phyloP scores from a whole-genome alignment of 1,140 invertebrate species.

The Marisa cornuarietis region DNA sequence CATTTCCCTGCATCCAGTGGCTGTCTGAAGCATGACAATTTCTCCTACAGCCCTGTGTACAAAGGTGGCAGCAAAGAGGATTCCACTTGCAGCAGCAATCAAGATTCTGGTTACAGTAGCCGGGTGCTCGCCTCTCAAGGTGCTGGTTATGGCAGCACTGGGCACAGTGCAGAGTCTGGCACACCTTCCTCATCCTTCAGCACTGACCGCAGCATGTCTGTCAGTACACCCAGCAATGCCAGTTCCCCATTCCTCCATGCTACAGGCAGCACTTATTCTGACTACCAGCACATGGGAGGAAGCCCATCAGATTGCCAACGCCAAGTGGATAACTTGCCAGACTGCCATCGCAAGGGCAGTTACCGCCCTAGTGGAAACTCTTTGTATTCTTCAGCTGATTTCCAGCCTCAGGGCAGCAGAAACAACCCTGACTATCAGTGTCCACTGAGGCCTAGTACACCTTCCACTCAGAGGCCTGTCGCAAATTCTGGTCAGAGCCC shows the following conservation, averaged over 20 bases:
- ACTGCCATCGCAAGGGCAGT: neutral
- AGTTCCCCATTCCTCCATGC: conserved; percentile 42
- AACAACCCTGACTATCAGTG: neutral
- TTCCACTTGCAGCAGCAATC: conserved; percentile 59
- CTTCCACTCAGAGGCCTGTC: neutral
- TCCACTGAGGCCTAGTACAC: neutral
- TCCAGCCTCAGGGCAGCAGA: neutral
- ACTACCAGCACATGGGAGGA: neutral
- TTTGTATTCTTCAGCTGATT: neutral
- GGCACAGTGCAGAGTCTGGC: conserved; percentile 38
- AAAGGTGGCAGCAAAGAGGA: conserved; percentile 43
- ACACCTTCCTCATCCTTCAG: conserved; percentile 61
- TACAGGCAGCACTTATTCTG: conserved; percentile 5
- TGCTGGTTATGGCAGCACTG: neutral
- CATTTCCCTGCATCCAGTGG: neutral
- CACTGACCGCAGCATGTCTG: conserved; percentile 50
- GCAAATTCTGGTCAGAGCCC: conserved; percentile 4
- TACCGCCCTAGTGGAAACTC: neutral
- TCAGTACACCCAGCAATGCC: conserved; percentile 41
- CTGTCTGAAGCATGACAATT: conserved; percentile 23
- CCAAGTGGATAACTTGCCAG: neutral
- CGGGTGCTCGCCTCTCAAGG: conserved; percentile 15
- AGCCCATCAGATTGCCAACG: neutral
- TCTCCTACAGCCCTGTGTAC: conserved; percentile 17
- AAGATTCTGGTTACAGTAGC: conserved; percentile 62